Base-by-base conservation (phyloP, 2,888 invertebrate genomes). In the Pterostichus niger region DNA sequence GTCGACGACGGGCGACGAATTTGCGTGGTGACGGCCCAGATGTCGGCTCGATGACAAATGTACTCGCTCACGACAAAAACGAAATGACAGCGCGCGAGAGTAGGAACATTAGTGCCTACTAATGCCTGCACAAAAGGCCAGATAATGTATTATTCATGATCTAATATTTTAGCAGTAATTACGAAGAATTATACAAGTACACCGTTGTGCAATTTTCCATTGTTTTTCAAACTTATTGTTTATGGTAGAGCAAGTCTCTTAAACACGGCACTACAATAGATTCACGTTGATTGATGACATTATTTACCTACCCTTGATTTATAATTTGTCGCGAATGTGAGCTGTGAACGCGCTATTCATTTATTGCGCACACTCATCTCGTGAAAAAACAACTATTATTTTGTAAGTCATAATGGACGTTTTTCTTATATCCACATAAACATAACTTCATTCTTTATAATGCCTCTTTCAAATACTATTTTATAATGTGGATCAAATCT, bases 1-100 rank as follows among this genome's bases (percentile, higher is more conserved):
- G 17, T 11, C 31, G 61, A 3, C 13, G 61, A 33, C 24, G 61
- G 13, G 13, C 40, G 35, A 33, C 35, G 68, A 68, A 68, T 68
- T 44, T 68, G 31, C 68, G 68, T 40, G 13, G 40, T 40, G 68
- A 68, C 40, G 35, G 35, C 68, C 35, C 68, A 68, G 68, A 68
- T 68, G 68, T 68, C 68, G 40, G 68, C 68, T 31, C n/a, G 68
- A 68, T 68, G 68, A 68, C 68, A 68, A 68, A 68, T 68, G 68
- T 68, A 68, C 68, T 68, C 40, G n/a, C 31, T 40, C 35, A 6
- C 9, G 13, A 6, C 35, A 68, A 68, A 68, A 68, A 33, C 35
- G 40, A 68, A 68, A 33, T 33, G 40, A 33, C 35, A 40, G 15
- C 33, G 6, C 35, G 15, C n/a, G 40, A 35, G 68, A 61, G 61